Evolutionary conservation across 2,888 invertebrate species (phyloP).

Genomic region (Trachelus tabidus): DNA sequence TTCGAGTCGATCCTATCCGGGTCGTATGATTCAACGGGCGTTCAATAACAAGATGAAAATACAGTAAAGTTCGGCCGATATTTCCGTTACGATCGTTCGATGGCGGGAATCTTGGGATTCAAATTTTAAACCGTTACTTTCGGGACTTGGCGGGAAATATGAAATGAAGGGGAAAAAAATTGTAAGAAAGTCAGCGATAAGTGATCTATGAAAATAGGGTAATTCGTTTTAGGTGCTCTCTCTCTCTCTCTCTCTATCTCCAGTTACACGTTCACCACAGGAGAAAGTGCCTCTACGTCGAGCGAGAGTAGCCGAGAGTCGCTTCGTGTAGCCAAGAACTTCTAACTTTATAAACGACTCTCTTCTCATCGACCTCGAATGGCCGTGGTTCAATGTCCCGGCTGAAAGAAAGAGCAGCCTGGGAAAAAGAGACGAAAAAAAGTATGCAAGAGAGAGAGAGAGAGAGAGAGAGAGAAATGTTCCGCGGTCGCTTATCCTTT

Average conservation of each 20-base stretch:
- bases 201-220: neutral
- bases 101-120: neutral
- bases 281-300: conserved; percentile 19
- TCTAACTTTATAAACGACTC: conserved; percentile 50
- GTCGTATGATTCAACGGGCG: neutral
- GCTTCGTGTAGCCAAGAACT: conserved; percentile 42
- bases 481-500: neutral
- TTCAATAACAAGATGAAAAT: neutral
- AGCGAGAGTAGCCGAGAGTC: conserved; percentile 41
- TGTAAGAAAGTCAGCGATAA: neutral
- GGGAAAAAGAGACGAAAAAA: conserved; percentile 5
- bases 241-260: neutral
- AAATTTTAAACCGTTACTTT: neutral
- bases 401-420: conserved; percentile 23
- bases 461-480: conserved; percentile 4
- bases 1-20: neutral
- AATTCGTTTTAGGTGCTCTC: neutral
- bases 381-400: conserved; percentile 46
- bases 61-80: too few species aligned
- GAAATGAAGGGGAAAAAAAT: neutral
- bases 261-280: neutral
- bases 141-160: neutral
- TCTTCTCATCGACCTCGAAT: conserved; percentile 56
- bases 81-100: neutral
- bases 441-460: conserved; percentile 2